Evolutionary conservation across 2,113 vertebrate species (phyloP).

Genomic region (Eulemur macaco): DNA sequence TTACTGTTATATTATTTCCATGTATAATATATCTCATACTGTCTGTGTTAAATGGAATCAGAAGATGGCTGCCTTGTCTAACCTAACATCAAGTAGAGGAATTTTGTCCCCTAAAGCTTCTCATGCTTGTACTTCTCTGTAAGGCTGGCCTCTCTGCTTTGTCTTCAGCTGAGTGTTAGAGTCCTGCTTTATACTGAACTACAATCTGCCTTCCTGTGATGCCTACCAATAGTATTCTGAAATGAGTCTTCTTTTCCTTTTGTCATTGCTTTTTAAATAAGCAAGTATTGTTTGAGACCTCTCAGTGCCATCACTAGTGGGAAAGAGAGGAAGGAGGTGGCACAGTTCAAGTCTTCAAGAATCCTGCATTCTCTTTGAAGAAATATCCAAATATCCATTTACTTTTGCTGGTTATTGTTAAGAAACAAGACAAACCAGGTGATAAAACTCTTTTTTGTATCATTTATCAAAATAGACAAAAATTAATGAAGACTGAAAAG

Average conservation of each 20-base stretch:
- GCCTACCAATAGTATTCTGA: background rate
- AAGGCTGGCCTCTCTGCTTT: background rate
- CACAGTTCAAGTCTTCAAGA: background rate
- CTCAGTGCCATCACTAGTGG: background rate
- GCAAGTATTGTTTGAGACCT: background rate
- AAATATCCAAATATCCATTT: background rate
- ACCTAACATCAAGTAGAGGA: background rate
- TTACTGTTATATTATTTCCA: background rate
- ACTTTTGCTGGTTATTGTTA: constrained; percentile 4
- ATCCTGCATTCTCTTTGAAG: constrained; percentile 9
- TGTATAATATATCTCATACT: background rate
- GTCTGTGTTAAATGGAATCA: background rate
- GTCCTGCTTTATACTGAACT: background rate
- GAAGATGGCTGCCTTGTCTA: background rate
- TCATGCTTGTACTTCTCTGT: background rate
- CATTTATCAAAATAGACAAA: background rate
- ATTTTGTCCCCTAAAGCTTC: constrained; percentile 14
- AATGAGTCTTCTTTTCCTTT: background rate
- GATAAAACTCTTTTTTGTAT: background rate
- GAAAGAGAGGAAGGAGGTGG: background rate
- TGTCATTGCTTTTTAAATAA: constrained; percentile 3
- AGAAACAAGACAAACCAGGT: background rate
- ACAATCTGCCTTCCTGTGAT: background rate
- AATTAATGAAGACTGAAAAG: background rate
- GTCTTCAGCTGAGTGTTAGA: background rate